A percentile compares a stretch with the other conserved stretches of the same genome.
Evolutionary conservation across 2,113 vertebrate species (phyloP).

Genomic region (Thunnus thynnus): DNA sequence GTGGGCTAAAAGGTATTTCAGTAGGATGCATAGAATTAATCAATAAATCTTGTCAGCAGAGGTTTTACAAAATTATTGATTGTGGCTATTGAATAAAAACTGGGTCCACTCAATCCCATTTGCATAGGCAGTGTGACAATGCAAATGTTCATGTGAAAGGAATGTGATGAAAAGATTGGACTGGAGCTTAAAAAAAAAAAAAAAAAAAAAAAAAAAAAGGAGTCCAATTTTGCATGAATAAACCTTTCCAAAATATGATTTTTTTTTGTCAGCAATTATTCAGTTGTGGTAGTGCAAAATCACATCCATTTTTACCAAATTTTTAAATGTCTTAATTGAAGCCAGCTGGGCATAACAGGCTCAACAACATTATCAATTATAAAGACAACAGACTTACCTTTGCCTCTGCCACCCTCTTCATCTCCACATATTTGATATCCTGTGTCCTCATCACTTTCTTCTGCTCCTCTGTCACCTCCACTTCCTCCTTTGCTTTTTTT

Average conservation of each 20-base stretch:
- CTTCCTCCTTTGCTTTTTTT: constrained; percentile 84
- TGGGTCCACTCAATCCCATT: neutral
- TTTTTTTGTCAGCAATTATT: neutral
- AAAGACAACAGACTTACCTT: constrained; percentile 82
- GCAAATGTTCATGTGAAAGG: neutral
- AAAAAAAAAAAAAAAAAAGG: too few relatives aligned
- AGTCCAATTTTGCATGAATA: neutral
- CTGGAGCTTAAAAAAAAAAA: too few relatives aligned
- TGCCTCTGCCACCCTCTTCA: constrained; percentile 93
- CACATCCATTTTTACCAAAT: neutral
- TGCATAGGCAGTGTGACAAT: neutral
- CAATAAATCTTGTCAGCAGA: too few relatives aligned
- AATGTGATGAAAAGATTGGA: neutral
- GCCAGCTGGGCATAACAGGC: too few relatives aligned
- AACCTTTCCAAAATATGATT: neutral
- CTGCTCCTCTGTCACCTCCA: constrained; percentile 91
- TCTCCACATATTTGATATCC: constrained; percentile 95
- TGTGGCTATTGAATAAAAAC: too few relatives aligned
- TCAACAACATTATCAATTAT: neutral
- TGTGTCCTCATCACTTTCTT: constrained; percentile 94
- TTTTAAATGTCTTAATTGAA: neutral
- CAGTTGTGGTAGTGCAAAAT: neutral
- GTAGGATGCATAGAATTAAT: too few relatives aligned
- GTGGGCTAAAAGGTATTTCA: too few relatives aligned
- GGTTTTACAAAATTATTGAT: too few relatives aligned